Base-by-base conservation (phyloP, 2,888 invertebrate genomes). In the Drosophila anomelani region DNA sequence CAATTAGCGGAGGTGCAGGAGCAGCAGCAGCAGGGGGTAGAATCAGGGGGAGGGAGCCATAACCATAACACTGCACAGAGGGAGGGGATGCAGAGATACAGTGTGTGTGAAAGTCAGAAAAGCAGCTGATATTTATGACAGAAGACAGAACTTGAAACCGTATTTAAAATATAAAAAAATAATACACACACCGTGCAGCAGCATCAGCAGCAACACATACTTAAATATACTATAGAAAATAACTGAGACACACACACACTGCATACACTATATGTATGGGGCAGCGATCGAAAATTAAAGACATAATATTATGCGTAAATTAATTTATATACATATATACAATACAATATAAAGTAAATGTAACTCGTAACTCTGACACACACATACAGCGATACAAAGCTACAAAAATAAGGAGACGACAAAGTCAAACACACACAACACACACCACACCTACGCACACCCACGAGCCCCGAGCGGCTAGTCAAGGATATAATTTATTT, bases 261-360 rank as follows among this genome's bases (percentile, higher is more conserved):
- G 54, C 17, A 73, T 10, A 56, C 54, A 75, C 66, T 53, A 67
- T 57, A 73, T 44, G 57, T 41, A 71, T 57, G 72, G 85, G 84
- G 86, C 84, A 81, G 82, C 74, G 84, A 87, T 75, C 88, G 89
- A 88, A 87, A 77, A 73, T 85, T 87, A 88, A 90, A 87, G 86
- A 87, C 85, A 89, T 86, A 85, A 89, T 68, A 80, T 82, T 89
- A 89, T 86, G 88, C 89, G 79, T 86, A 86, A 88, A 88, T 86
- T 88, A 89, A 89, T 85, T 87, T 85, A 86, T 87, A 87, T 80
- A 70, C 68, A 72, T 76, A 80, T 77, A 78, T 74, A 75, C 51
- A 75, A 72, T 57, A 73, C 43, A 70, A 72, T 47, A 72, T 75
- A 73, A 57, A 51, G 73, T 63, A 57, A 56, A 44, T 71, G 47